Conservation (phyloP, 2,888 invertebrate species). For the Parthenolecanium corni region DNA sequence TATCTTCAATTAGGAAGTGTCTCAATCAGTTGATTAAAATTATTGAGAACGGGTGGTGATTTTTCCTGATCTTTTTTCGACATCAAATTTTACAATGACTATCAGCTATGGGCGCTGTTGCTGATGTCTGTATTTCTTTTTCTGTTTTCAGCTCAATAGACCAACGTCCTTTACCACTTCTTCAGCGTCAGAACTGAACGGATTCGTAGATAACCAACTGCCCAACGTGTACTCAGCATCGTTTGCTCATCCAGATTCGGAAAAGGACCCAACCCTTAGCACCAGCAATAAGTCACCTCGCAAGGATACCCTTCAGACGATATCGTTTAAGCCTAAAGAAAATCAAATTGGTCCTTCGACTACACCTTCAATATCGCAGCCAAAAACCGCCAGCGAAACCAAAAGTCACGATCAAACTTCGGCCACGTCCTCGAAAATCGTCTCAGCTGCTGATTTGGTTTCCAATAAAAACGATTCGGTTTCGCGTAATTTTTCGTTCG, state of each 20-base stretch:
- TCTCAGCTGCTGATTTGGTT: not conserved
- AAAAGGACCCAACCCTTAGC: constrained; percentile 1
- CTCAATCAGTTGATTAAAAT: no score
- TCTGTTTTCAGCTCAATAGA: constrained; percentile 20
- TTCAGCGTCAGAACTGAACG: constrained; percentile 28
- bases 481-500: constrained; percentile 19
- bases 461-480: no score
- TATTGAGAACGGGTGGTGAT: no score
- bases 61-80: no score
- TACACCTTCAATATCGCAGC: not conserved
- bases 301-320: not conserved
- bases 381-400: not conserved
- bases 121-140: no score
- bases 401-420: not conserved
- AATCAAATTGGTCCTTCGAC: not conserved
- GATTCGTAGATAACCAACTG: constrained; percentile 29
- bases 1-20: no score
- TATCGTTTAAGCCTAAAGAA: not conserved
- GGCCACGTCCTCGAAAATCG: not conserved
- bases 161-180: constrained; percentile 24
- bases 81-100: no score
- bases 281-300: constrained; percentile 10
- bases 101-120: no score
- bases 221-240: constrained; percentile 14
- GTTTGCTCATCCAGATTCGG: constrained; percentile 3